Evolutionary conservation across 2,113 vertebrate genomes (phyloP), one percentile per base, ranked within the genome.

Genomic region (Gambusia holbrooki): DNA sequence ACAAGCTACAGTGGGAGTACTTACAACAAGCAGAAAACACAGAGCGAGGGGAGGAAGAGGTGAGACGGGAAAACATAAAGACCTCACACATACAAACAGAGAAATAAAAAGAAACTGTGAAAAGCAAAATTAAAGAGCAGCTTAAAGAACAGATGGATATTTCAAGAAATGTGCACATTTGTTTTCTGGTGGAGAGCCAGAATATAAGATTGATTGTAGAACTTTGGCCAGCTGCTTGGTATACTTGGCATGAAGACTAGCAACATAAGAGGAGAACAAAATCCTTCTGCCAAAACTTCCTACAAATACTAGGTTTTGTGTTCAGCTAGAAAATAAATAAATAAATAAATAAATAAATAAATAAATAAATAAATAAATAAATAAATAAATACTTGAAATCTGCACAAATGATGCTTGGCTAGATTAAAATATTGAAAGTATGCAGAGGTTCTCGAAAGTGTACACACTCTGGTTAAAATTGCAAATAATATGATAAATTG

Each of bases 21-120:
- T 80, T 87, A 83, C 83, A 80, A 84, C 72, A 63, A 82, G 63
- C 67, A 82, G 85, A 72, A 80, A 80, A 83, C 88, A 84, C 71
- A 66, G 68, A 86, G 66, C 13, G 32, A 73, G 62, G 37, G 28
- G 58, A 70, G 32, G 62, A 74, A 65, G 58, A 71, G 58, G 62
- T 71, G 80, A 64, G 81, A 58, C 69, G 27, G 42, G 37, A 48
- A 76, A 69, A 88, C 27, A 60, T 35, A 62, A 42, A 42, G 33
- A 77, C 37, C 68, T 62, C 33, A 79, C 33, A 66, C 42, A 27
- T 62, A 54, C 62, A 72, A 0, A 8, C 22, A 27, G 17, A 60
- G 30, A 76, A 27, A 69, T 54, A 32, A 29, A 66, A 61, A 60
- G 71, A 45, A 37, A 80, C 19, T n/a, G 29, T 13, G 2, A 40